Conservation (phyloP, 2,113 vertebrate species). For the Podarcis muralis region DNA sequence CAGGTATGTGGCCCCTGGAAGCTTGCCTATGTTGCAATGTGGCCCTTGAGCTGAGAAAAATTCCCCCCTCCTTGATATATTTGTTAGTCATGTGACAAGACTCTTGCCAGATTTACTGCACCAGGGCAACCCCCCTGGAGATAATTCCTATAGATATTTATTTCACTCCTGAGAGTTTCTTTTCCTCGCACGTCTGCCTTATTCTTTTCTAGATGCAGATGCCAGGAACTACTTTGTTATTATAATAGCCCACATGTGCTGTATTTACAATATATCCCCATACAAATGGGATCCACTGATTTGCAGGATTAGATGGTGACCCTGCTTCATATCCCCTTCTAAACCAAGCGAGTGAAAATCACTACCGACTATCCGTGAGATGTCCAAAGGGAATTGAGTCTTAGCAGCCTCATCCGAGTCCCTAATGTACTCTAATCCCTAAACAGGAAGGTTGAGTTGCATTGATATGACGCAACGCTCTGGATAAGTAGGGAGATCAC, state of each 20-base stretch:
- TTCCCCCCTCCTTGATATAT: no score
- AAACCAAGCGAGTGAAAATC: conserved; percentile 39
- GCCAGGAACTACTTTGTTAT: not conserved
- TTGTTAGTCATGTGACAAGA: not conserved
- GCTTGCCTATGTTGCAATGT: no score
- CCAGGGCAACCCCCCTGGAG: not conserved
- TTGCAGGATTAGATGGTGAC: conserved; percentile 38
- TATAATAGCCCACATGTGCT: not conserved
- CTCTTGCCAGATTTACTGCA: not conserved
- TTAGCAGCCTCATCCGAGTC: conserved; percentile 48
- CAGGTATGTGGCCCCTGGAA: no score
- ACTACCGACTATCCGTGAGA: conserved; percentile 59
- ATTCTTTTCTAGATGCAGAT: not conserved
- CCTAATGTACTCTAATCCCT: conserved; percentile 50
- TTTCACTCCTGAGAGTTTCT: not conserved
- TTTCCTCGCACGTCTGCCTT: conserved; percentile 1
- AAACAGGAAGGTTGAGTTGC: not conserved
- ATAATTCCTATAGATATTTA: conserved; percentile 8
- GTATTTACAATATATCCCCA: conserved; percentile 1
- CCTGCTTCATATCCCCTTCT: not conserved
- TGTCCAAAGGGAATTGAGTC: conserved; percentile 43
- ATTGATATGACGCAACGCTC: conserved; percentile 30
- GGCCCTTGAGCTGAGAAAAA: no score
- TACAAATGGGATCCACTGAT: not conserved
- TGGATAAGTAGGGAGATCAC: conserved; percentile 51